Evolutionary conservation across 1,140 invertebrate genomes (phyloP), one percentile per base, ranked within the genome.

Genomic region (Psix sp.): DNA sequence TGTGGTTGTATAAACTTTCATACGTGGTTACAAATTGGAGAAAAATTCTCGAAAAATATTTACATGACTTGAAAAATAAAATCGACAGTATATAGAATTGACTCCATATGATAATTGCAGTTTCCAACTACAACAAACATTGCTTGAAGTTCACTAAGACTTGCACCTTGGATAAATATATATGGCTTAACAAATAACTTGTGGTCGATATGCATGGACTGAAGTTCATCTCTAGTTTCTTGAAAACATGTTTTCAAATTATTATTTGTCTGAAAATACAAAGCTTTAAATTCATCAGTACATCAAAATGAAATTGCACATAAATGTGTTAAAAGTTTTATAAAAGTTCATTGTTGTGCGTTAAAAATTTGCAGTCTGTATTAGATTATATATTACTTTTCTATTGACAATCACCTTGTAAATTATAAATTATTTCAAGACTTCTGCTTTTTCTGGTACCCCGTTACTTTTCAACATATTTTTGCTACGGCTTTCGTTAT

Each of bases 101-200:
- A 26, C 1, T 17, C 29, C n/a, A 60, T 16, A 42, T 60, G 56
- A 24, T 48, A 60, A 13, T 18, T 60, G 31, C 35, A 18, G 31
- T 48, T 24, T 26, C 17, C 56, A 9, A 60, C 17, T 9, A 48
- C 17, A 6, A 60, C 43, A 38, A 26, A 60, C 14, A 38, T 15
- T 11, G 42, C 17, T 35, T 31, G 40, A 15, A 60, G 45, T 24
- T 33, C 26, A 39, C 26, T 35, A 17, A 60, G 31, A 21, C 13
- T 38, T 46, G 26, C 2, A 16, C 56, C 56, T 18, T 43, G 11
- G 13, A 60, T 46, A n/a, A 60, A 6, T 15, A 60, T 24, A 31
- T 46, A 60, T 20, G 56, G 56, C 48, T 43, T 26, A 4, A 24
- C n/a, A 26, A 46, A 3, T n/a, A 60, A 36, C 29, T 60, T 60